Conservation (phyloP, 2,113 vertebrate genomes). For the Lophochroa leadbeateri region DNA sequence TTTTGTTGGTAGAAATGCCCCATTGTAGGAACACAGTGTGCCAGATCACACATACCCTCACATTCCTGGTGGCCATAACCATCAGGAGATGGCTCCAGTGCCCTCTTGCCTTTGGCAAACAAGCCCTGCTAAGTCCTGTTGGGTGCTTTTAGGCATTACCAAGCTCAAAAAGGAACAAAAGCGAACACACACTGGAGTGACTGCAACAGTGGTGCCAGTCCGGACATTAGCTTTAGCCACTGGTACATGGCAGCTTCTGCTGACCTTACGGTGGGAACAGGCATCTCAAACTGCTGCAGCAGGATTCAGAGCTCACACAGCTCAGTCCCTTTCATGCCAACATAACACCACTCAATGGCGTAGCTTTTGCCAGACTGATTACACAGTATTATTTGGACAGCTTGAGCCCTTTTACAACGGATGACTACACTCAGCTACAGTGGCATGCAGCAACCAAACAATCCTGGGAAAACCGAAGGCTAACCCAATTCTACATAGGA, state of each 20-base stretch:
- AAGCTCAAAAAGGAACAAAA: background rate
- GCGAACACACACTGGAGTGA: background rate
- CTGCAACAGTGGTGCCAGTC: background rate
- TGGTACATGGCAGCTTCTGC: background rate
- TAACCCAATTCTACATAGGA: background rate
- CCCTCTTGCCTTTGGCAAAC: background rate
- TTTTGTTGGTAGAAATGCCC: background rate
- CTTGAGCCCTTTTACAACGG: background rate
- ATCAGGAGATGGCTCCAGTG: background rate
- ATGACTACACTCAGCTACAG: conserved; percentile 8
- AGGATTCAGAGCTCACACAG: background rate
- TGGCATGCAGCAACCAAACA: background rate
- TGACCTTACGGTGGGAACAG: background rate
- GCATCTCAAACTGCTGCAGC: background rate
- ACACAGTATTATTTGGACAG: background rate
- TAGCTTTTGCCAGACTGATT: background rate
- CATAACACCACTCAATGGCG: background rate
- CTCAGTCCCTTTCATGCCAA: background rate
- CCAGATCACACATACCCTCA: background rate
- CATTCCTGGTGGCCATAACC: background rate
- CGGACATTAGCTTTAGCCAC: background rate
- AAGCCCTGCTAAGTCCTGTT: background rate
- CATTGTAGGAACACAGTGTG: background rate
- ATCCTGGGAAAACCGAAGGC: background rate
- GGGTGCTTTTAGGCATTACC: background rate